Base-by-base conservation (phyloP, 37 sponge, comb jelly and placozoan species). In the Geodia barretti region DNA sequence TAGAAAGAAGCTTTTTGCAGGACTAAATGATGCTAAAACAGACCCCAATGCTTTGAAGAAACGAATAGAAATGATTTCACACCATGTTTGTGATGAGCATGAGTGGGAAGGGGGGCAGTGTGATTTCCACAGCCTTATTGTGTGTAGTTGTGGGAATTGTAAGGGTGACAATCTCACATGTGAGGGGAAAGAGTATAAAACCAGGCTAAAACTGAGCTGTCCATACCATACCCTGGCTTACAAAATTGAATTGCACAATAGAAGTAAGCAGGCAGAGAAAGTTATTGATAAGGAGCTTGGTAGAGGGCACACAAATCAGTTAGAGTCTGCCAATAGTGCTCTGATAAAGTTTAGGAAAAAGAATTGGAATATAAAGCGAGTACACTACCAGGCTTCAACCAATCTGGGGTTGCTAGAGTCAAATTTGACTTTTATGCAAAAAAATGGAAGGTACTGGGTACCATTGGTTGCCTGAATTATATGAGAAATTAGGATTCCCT, bases 1-100 rank as follows among this genome's bases (percentile, higher is more conserved):
- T n/a, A n/a, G n/a, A n/a, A n/a, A n/a, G n/a, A n/a, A n/a, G n/a
- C n/a, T n/a, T n/a, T n/a, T n/a, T n/a, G n/a, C n/a, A n/a, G n/a
- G n/a, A n/a, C n/a, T n/a, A n/a, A n/a, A n/a, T n/a, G n/a, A n/a
- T n/a, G n/a, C n/a, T n/a, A n/a, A n/a, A n/a, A n/a, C n/a, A n/a
- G n/a, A n/a, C n/a, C n/a, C n/a, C n/a, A n/a, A n/a, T n/a, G n/a
- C n/a, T n/a, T n/a, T n/a, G n/a, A n/a, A n/a, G n/a, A n/a, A n/a
- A n/a, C n/a, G n/a, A n/a, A n/a, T n/a, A n/a, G n/a, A n/a, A n/a
- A n/a, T n/a, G n/a, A n/a, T n/a, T n/a, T n/a, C n/a, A n/a, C 60
- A 84, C 1, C 85, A 84, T 76, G 85, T 63, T 33, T 11, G 71
- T n/a, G 85, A 43, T 32, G 60, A 70, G 28, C 85, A 84, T 33